Percentiles rank a stretch among this genome's conserved stretches.
These are phyloP conservation scores for Melanostigma gelatinosum DNA, from an alignment of 2,113 vertebrate genomes.

Conservation along the genomic window DNA sequence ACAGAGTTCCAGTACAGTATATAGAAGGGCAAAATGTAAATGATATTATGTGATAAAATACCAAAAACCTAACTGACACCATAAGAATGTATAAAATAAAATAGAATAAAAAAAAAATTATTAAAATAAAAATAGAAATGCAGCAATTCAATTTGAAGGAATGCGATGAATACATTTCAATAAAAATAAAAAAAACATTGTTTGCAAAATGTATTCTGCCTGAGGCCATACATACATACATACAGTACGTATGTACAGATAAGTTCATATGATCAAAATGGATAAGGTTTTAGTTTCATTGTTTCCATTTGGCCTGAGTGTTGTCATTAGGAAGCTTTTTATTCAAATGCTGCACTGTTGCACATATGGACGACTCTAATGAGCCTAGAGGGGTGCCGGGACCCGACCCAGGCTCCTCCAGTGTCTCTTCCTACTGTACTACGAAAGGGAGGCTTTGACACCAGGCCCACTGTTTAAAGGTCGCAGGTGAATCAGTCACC, in stretches of 20 bases:
- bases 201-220: not conserved
- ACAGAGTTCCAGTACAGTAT: not conserved
- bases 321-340: constrained; percentile 38
- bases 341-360: constrained; percentile 57
- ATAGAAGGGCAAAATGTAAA: not conserved
- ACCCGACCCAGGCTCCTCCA: constrained; percentile 47
- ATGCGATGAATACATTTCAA: not conserved
- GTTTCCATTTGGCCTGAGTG: constrained; percentile 34
- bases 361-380: constrained; percentile 78
- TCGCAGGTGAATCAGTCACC: constrained; percentile 74
- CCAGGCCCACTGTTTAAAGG: constrained; percentile 74
- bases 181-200: not conserved
- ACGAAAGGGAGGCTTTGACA: constrained; percentile 59
- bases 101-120: not conserved
- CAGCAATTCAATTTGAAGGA: not conserved
- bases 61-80: not conserved
- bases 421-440: constrained; percentile 56
- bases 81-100: not conserved
- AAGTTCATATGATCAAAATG: not conserved
- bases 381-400: constrained; percentile 68
- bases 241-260: not conserved
- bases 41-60: not conserved
- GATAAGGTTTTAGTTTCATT: constrained; percentile 25
- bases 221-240: not conserved
- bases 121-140: not conserved